Evolutionary conservation across 2,113 vertebrate species (phyloP), one percentile per base, ranked within the genome.

Genomic region (Verasper variegatus): DNA sequence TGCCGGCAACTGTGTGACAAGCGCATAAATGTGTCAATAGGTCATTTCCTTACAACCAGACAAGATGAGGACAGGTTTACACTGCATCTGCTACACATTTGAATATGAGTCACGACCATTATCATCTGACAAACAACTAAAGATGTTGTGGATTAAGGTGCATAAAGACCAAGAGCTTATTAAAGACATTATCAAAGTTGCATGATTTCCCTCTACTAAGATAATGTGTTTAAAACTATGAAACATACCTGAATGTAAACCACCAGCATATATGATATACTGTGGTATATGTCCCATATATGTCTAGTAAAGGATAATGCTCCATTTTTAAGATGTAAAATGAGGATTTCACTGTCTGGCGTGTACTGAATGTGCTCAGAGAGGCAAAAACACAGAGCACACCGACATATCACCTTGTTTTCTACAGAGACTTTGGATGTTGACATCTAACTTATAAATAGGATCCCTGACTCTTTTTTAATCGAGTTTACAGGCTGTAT

Each of bases 221-320:
- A 35, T 20, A 60, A 12, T 42, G 40, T 42, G 11, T 42, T 42
- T 42, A 13, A 42, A 11, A 42, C 40, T 42, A 42, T 7, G 31
- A 31, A 31, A 7, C 31, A 6, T 42, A 12, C 40, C 64, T 84
- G 85, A 89, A 89, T 86, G 85, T 90, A 88, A 86, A 81, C 78
- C 86, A 89, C 82, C 88, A 91, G 89, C 89, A 86, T 83, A 77
- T 52, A 74, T 77, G 0, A 76, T 59, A 73, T 24, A 80, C 13
- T 78, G 59, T 80, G 49, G 27, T 76, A 56, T 74, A 63, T 74
- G 47, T 82, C 31, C 68, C 83, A 74, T 84, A 56, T 75, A 63
- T 83, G 51, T 83, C 35, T 69, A 26, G 59, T 78, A 59, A 84
- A 77, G 8, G 57, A 77, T 52, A 70, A 72, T 70, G 17, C 52